Conservation (phyloP, 1,140 invertebrate genomes). For the Drosophila tropicalis region DNA sequence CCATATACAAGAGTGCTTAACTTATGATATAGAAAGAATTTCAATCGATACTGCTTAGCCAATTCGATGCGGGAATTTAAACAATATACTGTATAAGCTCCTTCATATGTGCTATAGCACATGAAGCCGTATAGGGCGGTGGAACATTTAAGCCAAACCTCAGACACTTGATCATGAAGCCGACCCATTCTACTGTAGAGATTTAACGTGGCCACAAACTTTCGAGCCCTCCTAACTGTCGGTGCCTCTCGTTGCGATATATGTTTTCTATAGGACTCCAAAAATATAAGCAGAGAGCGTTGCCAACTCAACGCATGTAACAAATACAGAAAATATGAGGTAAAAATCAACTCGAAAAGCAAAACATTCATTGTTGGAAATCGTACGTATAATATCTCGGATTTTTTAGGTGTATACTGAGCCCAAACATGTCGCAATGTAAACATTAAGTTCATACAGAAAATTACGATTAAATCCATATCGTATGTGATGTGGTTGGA, state of each 20-base stretch:
- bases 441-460: conserved; percentile 15
- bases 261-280: background rate
- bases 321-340: conserved; percentile 28
- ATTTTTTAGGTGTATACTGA: conserved; percentile 19
- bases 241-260: too few species aligned
- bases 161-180: conserved; percentile 17
- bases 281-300: background rate
- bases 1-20: conserved; percentile 22
- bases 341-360: conserved; percentile 27
- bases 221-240: background rate
- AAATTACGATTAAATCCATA: conserved; percentile 13
- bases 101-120: conserved; percentile 30
- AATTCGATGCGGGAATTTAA: conserved; percentile 2
- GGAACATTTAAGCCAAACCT: conserved; percentile 25
- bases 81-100: conserved; percentile 20
- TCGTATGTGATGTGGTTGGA: conserved; percentile 13
- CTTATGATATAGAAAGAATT: conserved; percentile 18
- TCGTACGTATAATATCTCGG: conserved; percentile 14
- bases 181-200: conserved; percentile 15
- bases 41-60: background rate
- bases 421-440: conserved; percentile 18
- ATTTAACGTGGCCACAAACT: conserved; percentile 10
- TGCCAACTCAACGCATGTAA: background rate
- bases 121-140: conserved; percentile 25
- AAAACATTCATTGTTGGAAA: conserved; percentile 31